Base-by-base conservation (phyloP, 2,797 vertebrate species). In the Pyrocephalus nanus region DNA sequence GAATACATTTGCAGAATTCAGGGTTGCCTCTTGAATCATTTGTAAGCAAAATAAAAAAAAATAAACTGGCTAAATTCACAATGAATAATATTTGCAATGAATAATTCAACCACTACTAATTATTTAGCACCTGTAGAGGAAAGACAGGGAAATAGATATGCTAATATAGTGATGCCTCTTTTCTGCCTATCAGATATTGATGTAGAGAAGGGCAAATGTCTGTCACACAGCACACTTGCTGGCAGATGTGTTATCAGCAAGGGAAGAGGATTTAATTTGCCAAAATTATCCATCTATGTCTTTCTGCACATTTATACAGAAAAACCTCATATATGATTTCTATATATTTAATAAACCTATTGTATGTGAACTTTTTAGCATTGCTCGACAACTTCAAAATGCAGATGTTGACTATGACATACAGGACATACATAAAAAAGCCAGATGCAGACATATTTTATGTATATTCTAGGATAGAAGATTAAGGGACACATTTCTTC, bases 11-110 rank as follows among this genome's bases (percentile, higher is more conserved):
- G 71, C 36, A 80, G 66, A 89, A 78, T 74, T 77, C 65, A 83
- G 70, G 64, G 81, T 84, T 92, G 73, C 48, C 47, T 96, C 91
- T 93, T 95, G 85, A 97, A 94, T 69, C 65, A 93, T 93, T 93
- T 92, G 94, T 91, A 94, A 96, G 88, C 76, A 90, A 91, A 94
- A 94, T 29, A 36, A 78, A 79, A 64, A 38, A 55, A 73, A 86
- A 84, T 32, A 55, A 69, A 19, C 42, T 0, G 5, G 75, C 75
- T 97, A 92, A 92, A 97, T 96, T 97, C 89, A 95, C 97, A 95
- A 95, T 96, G 96, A 97, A 97, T 97, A 94, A 93, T 97, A 96
- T 97, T 97, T 96, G 86, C 96, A 96, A 92, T 96, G 95, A 97
- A 97, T 97, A 97, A 96, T 97, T 97, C 95, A 95, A 73, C 54